Evolutionary conservation across 2,888 invertebrate genomes (phyloP).

Genomic region (Dilophus febrilis): DNA sequence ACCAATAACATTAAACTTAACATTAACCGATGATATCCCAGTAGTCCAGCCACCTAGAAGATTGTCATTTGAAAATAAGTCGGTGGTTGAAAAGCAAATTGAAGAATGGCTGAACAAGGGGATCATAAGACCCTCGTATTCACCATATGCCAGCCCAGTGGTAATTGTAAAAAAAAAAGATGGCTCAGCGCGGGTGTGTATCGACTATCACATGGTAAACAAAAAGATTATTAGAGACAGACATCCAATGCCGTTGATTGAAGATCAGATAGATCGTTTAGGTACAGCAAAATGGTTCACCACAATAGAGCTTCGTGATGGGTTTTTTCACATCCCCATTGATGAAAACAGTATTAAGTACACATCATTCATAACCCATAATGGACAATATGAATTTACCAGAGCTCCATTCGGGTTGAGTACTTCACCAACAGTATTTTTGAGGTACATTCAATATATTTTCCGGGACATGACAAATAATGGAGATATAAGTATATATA

Average conservation of each 20-base stretch:
- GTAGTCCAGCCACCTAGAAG: background rate
- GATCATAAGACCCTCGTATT: background rate
- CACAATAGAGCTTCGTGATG: slow-evolving; percentile 14
- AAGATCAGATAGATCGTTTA: slow-evolving; percentile 18
- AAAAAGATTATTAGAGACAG: slow-evolving; percentile 12
- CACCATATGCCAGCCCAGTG: background rate
- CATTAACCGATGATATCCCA: background rate
- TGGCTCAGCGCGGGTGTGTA: background rate
- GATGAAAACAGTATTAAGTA: slow-evolving; percentile 12
- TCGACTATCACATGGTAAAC: slow-evolving; percentile 1
- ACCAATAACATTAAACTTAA: too few relatives aligned
- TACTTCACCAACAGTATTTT: background rate
- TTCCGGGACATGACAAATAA: background rate
- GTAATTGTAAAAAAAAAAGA: slow-evolving; percentile 1
- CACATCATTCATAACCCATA: background rate
- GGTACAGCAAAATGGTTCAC: slow-evolving; percentile 13
- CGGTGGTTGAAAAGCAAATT: background rate
- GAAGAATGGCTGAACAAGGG: slow-evolving; percentile 1
- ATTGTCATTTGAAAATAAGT: background rate
- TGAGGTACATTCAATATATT: background rate
- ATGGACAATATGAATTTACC: background rate
- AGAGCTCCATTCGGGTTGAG: slow-evolving; percentile 1
- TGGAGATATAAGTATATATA: background rate
- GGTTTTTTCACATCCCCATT: slow-evolving; percentile 19
- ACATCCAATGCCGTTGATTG: slow-evolving; percentile 21